phyloP scores from a whole-genome alignment of 2,113 vertebrate species.

The Cephalopholis sonnerati region DNA sequence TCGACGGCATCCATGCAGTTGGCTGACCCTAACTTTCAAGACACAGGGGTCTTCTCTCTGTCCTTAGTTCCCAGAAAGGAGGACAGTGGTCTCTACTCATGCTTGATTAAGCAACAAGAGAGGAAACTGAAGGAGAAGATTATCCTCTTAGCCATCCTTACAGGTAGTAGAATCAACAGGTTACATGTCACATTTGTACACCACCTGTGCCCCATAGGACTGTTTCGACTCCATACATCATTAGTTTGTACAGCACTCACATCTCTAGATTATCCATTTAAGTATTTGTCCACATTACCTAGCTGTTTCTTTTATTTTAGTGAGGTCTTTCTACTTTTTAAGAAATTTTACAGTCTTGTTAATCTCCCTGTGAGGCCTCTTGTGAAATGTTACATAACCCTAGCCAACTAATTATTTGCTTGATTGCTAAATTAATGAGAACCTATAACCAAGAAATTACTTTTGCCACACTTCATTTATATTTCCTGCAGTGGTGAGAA shows the following conservation, averaged over 20 bases:
- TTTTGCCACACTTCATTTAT: neutral
- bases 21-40: constrained; percentile 66
- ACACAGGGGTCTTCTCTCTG: constrained; percentile 76
- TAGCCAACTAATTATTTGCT: constrained; percentile 10
- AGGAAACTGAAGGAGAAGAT: constrained; percentile 61
- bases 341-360: neutral
- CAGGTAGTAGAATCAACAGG: constrained; percentile 67
- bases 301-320: neutral
- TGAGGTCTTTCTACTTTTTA: neutral
- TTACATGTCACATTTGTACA: constrained; percentile 9
- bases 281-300: neutral
- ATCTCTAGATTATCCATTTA: neutral
- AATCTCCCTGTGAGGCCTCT: neutral
- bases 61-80: constrained; percentile 57
- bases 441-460: neutral
- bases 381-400: neutral
- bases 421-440: constrained; percentile 8
- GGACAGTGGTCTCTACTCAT: constrained; percentile 77
- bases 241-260: neutral
- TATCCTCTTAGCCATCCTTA: constrained; percentile 78
- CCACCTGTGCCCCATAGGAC: neutral
- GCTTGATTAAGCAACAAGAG: constrained; percentile 59
- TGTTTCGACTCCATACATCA: neutral
- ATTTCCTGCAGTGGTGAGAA: neutral
- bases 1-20: constrained; percentile 51